Percentiles rank a stretch among this genome's conserved stretches.
phyloP scores from a whole-genome alignment of 2,113 vertebrate species.

The Phyllopteryx taeniolatus region DNA sequence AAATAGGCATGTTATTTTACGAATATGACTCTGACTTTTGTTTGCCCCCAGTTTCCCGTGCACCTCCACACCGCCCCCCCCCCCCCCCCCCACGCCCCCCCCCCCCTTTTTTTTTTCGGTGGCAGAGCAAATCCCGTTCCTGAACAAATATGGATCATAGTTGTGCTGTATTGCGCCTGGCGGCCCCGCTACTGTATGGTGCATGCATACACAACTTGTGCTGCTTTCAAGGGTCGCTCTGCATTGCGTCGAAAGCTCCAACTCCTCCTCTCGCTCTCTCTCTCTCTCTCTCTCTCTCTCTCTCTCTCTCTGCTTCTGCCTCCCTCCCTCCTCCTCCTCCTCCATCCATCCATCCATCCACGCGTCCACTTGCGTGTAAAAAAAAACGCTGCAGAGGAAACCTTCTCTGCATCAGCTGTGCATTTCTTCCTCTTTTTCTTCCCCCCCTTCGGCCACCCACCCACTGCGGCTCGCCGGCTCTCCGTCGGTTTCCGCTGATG shows the following conservation, averaged over 20 bases:
- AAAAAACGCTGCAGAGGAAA: constrained; percentile 62
- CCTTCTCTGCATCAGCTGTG: constrained; percentile 22
- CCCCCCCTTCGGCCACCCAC: constrained; percentile 59
- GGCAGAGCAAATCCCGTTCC: background rate
- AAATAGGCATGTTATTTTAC: background rate
- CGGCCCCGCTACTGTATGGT: background rate
- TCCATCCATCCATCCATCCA: constrained; percentile 18
- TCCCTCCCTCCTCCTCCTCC: background rate
- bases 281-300: constrained; percentile 26
- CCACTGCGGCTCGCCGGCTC: constrained; percentile 39
- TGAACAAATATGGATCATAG: background rate
- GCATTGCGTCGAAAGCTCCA: constrained; percentile 80
- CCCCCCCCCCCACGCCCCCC: background rate
- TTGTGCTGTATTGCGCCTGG: background rate
- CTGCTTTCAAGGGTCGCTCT: constrained; percentile 72
- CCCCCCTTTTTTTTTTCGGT: background rate
- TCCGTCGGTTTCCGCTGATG: constrained; percentile 86
- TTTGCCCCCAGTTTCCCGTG: background rate
- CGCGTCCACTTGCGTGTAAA: constrained; percentile 55
- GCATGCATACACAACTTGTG: constrained; percentile 33
- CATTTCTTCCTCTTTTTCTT: constrained; percentile 5
- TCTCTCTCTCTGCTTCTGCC: constrained; percentile 31
- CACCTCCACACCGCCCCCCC: background rate
- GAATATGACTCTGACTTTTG: background rate
- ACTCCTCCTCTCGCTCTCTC: constrained; percentile 46